Conservation (phyloP, 2,113 vertebrate species). For the Carollia perspicillata region DNA sequence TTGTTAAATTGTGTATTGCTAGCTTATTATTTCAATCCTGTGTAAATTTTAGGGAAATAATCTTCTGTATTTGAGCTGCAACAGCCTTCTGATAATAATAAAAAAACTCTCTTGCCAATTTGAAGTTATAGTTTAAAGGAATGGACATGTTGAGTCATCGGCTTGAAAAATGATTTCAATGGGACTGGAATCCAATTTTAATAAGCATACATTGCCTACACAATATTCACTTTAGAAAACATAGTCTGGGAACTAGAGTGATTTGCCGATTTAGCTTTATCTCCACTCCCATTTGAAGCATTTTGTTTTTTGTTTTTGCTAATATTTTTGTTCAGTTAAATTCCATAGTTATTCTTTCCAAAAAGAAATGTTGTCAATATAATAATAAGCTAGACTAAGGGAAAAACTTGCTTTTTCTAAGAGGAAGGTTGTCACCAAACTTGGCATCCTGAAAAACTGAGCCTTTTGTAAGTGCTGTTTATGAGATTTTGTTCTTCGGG, state of each 20-base stretch:
- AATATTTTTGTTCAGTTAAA: neutral
- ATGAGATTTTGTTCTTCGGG: conserved; percentile 45
- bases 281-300: neutral
- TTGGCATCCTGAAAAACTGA: neutral
- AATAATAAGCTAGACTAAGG: neutral
- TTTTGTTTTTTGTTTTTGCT: neutral
- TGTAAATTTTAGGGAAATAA: neutral
- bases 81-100: neutral
- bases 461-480: neutral
- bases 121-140: neutral
- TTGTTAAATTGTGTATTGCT: neutral
- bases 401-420: conserved; percentile 19
- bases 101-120: neutral
- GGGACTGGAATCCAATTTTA: neutral
- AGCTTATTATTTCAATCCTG: neutral
- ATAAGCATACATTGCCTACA: neutral
- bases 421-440: neutral
- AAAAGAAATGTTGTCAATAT: conserved; percentile 30
- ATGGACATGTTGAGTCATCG: neutral
- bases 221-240: conserved; percentile 25
- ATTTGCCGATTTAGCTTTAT: neutral
- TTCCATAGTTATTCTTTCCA: neutral
- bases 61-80: neutral
- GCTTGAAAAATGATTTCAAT: neutral
- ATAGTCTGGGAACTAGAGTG: neutral